Evolutionary conservation across 2,797 vertebrate genomes (phyloP), one percentile per base, ranked within the genome.

Genomic region (Phalloptychus januarius): DNA sequence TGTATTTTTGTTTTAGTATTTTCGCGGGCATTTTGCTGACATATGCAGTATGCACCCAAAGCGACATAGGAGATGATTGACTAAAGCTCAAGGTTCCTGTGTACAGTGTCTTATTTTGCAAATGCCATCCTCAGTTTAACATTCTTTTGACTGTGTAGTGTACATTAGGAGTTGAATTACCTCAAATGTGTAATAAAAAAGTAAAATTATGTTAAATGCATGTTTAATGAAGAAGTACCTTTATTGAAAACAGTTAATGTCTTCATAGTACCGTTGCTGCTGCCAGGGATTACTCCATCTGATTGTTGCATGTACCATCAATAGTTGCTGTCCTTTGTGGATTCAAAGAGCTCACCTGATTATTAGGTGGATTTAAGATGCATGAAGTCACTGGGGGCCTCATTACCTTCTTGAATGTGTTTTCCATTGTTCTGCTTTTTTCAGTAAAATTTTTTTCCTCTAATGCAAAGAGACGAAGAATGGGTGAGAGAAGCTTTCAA

Each of bases 401-500:
- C 93, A 94, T 96, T 96, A 94, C 77, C 86, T 92, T 91, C 72
- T 82, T 90, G 93, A 95, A 93, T 92, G 91, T 87, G 63, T 74
- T 89, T 89, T 84, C 92, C 86, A 83, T 75, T 90, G 84, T 88
- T 90, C 80, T 78, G 81, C 77, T 38, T 87, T 84, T 86, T 86
- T 78, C 74, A 63, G 89, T 91, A 81, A 76, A 63, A 65, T 72
- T 82, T 88, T 73, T 75, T 77, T 38, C 20, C 33, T 25, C 54
- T 76, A 56, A 78, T 61, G 75, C 79, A 18, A 44, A 18, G 46
- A 82, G 84, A 84, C 65, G 75, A 84, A 48, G 45, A 84, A 20
- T 74, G 18, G 40, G 75, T 71, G 78, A 40, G 71, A 54, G 71
- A 85, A 86, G 54, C 48, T 78, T 79, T 76, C 79, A 81, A 86